Evolutionary conservation across 2,797 vertebrate species (phyloP).

Genomic region (Mareca penelope): DNA sequence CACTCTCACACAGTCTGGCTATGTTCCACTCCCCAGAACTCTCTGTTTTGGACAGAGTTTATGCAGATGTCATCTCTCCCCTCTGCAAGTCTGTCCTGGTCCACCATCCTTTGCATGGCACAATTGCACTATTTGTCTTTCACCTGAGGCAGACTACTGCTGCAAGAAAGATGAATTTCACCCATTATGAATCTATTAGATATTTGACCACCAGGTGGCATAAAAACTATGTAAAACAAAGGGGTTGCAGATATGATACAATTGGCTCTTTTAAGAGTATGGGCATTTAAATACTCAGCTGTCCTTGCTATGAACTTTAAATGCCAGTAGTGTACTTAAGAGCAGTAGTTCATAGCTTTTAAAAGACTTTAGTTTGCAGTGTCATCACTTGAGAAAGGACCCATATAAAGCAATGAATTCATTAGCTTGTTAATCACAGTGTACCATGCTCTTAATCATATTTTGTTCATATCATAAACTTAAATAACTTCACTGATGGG

Average conservation of each 20-base stretch:
- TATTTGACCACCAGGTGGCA: conserved; percentile 68
- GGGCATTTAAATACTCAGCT: neutral
- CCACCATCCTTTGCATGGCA: neutral
- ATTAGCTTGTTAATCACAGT: neutral
- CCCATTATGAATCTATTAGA: neutral
- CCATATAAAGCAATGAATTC: neutral
- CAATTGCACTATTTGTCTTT: neutral
- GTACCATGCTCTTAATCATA: neutral
- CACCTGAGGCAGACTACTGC: fast-evolving
- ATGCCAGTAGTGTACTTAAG: neutral
- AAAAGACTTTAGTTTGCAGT: neutral
- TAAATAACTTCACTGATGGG: neutral
- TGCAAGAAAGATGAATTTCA: neutral
- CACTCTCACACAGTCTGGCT: neutral
- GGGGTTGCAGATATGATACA: neutral
- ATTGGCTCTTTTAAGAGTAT: neutral
- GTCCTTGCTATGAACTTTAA: neutral
- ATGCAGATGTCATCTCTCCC: neutral
- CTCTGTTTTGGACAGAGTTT: neutral
- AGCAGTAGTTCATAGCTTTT: neutral
- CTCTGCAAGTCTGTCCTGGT: neutral
- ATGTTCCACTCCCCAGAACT: neutral
- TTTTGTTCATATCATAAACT: neutral
- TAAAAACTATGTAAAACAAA: conserved; percentile 55
- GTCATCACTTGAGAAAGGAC: neutral